Percentiles rank a stretch among this genome's conserved stretches.
Evolutionary conservation across 2,888 invertebrate genomes (phyloP).

Genomic region (Idaea dimidiata): DNA sequence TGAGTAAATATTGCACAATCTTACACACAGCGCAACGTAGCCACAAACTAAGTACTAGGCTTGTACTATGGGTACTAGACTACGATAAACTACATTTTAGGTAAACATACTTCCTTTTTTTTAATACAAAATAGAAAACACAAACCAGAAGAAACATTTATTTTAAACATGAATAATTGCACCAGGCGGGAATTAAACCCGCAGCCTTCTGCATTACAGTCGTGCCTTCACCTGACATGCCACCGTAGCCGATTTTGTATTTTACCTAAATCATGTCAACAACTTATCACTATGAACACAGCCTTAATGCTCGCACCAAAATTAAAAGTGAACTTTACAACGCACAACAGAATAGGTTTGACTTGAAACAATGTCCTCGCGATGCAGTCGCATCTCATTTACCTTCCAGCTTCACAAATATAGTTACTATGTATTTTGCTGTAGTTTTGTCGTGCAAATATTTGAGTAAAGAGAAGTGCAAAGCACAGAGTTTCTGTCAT

Average conservation of each 20-base stretch:
- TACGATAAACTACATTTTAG: too few relatives aligned
- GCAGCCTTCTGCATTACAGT: too few relatives aligned
- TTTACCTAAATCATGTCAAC: background rate
- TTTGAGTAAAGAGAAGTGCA: conserved; percentile 13
- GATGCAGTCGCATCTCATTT: conserved; percentile 59
- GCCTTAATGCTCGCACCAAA: conserved; percentile 41
- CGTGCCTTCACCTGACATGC: too few relatives aligned
- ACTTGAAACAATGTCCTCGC: conserved; percentile 60
- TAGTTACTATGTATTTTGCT: conserved; percentile 11
- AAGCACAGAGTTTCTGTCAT: background rate
- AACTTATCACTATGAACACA: conserved; percentile 13
- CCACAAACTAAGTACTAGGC: too few relatives aligned
- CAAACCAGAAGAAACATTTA: too few relatives aligned
- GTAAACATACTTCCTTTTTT: too few relatives aligned
- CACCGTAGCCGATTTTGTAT: background rate
- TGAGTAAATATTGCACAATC: too few relatives aligned
- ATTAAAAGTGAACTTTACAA: conserved; percentile 66
- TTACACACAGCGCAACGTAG: too few relatives aligned
- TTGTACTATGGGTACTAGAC: too few relatives aligned
- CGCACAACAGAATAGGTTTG: conserved; percentile 52
- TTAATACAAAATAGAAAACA: too few relatives aligned
- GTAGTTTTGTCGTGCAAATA: conserved; percentile 27
- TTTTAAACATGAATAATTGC: too few relatives aligned
- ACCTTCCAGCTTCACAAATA: conserved; percentile 36
- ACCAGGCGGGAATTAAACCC: too few relatives aligned